Evolutionary conservation across 1,140 invertebrate species (phyloP).

Genomic region (Bombyx mandarina): DNA sequence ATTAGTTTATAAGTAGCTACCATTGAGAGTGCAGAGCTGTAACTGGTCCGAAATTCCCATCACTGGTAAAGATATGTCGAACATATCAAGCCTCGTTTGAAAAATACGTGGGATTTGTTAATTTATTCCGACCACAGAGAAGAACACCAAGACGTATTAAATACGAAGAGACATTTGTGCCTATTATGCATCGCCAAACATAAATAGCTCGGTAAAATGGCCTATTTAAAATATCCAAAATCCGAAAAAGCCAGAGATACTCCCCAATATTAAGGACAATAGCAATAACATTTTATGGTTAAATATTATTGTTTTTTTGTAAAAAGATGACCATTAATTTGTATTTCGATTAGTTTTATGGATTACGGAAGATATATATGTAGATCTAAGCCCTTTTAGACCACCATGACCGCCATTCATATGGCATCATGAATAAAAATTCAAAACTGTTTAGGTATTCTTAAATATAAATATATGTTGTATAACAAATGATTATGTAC

Average conservation of each 20-base stretch:
- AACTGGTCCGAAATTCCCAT: too few relatives aligned
- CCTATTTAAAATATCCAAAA: neutral
- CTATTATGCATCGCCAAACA: too few relatives aligned
- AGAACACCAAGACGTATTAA: too few relatives aligned
- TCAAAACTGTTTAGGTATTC: conserved; percentile 12
- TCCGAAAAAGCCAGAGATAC: too few relatives aligned
- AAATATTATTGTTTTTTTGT: neutral
- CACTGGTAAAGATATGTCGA: too few relatives aligned
- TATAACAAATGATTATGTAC: too few relatives aligned
- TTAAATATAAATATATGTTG: too few relatives aligned
- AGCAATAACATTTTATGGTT: conserved; percentile 17
- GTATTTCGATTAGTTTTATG: conserved; percentile 31
- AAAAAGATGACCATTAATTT: neutral
- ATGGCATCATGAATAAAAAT: conserved; percentile 24
- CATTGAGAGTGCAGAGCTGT: too few relatives aligned
- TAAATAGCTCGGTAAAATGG: neutral
- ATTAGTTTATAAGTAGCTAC: too few relatives aligned
- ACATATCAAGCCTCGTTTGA: too few relatives aligned
- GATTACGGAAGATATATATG: conserved; percentile 33
- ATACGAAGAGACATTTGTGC: conserved; percentile 3
- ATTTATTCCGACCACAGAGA: too few relatives aligned
- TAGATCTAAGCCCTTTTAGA: conserved; percentile 21
- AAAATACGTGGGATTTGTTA: too few relatives aligned
- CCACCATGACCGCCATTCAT: conserved; percentile 33
- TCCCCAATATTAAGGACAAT: conserved; percentile 8